Evolutionary conservation across 2,888 invertebrate species (phyloP).

Genomic region (Rhagonycha lutea): DNA sequence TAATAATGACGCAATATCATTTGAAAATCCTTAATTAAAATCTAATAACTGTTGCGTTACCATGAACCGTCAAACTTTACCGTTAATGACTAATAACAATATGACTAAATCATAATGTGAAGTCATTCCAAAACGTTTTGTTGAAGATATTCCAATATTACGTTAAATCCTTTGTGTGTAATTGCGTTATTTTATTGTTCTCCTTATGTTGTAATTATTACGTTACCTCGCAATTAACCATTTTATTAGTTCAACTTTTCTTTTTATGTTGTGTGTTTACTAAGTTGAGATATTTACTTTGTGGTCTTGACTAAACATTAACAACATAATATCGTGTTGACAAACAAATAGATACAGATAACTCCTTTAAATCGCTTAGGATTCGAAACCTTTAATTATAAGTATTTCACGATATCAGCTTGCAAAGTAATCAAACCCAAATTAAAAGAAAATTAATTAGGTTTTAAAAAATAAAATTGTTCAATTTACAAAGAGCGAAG

Average conservation of each 20-base stretch:
- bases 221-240: not conserved
- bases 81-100: slow-evolving; percentile 33
- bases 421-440: not conserved
- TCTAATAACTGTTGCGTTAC: slow-evolving; percentile 35
- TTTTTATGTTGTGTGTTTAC: not conserved
- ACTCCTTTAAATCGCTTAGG: not conserved
- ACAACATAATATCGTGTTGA: not conserved
- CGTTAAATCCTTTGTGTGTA: slow-evolving; percentile 16
- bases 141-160: slow-evolving; percentile 11
- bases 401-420: not conserved
- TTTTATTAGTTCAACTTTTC: not conserved
- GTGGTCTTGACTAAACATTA: slow-evolving; percentile 14
- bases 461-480: not conserved
- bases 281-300: slow-evolving; percentile 10
- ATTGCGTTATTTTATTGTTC: slow-evolving; percentile 4
- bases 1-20: slow-evolving; percentile 36
- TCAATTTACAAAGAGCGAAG: not conserved
- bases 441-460: not conserved
- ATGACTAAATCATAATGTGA: slow-evolving; percentile 31
- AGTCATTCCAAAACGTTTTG: slow-evolving; percentile 22
- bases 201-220: slow-evolving; percentile 6
- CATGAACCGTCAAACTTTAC: slow-evolving; percentile 33
- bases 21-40: slow-evolving; percentile 32
- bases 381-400: not conserved
- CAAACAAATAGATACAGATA: not conserved